Evolutionary conservation across 2,888 invertebrate genomes (phyloP), one percentile per base, ranked within the genome.

Genomic region (Drosophila picticornis): DNA sequence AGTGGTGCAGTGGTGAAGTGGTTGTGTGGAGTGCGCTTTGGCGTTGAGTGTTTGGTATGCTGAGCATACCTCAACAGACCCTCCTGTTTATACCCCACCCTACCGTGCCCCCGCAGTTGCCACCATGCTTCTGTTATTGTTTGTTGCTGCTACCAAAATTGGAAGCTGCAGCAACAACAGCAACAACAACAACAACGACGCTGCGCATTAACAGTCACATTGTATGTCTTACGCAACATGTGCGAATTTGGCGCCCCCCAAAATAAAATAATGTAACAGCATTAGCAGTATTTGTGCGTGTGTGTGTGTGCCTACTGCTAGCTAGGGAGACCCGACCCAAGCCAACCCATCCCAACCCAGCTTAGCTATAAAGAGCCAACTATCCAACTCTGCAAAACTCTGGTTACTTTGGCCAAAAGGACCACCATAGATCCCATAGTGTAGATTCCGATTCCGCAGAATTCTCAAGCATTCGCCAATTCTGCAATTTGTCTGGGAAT

Each of bases 31-130:
- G 90, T 86, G 90, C 90, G 85, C 82, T 83, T 84, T 80, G 90
- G 84, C 87, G 88, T 86, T 88, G 85, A 86, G 90, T 85, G 85
- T 88, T 90, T 90, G 85, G 85, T 86, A 86, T 86, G 90, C 81
- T 79, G 82, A 64, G 67, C 61, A 46, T 59, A 36, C 60, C 52
- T 57, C 57, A 40, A 57, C 57, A 31, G 40, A 31, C 57, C 57
- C 55, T 55, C 27, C 27, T 29, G 27, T 11, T 10, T 19, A 19
- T 27, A n/a, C 43, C 46, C 50, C 11, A 38, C 2, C 25, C 16
- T 7, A n/a, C 56, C 56, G 16, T 7, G 7, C 48, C 53, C 22
- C 29, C 32, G 22, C 46, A 46, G 38, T 34, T 48, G n/a, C 52
- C 32, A 9, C 16, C 7, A 7, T 59, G 32, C 38, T 65, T 58